These are phyloP conservation scores for Sthenelais limicola DNA, from an alignment of 2,888 invertebrate genomes.

Conservation along the genomic window DNA sequence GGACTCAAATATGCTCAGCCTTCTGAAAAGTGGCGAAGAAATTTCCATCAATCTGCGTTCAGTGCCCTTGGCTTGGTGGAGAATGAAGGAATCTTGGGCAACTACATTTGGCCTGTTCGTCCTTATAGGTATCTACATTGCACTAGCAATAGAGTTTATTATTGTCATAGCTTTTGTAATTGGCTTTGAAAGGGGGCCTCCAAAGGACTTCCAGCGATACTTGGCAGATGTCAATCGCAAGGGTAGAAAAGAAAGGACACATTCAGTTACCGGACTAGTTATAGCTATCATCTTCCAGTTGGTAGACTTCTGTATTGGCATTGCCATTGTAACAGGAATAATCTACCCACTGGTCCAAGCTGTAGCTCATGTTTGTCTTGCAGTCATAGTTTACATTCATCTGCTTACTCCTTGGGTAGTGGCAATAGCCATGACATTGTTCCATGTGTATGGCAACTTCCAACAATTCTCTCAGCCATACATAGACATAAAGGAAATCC, in stretches of 20 bases:
- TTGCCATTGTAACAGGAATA: background rate
- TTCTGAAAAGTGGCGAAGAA: constrained; percentile 15
- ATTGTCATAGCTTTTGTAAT: constrained; percentile 19
- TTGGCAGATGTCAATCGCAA: background rate
- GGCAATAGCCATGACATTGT: background rate
- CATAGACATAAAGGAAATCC: constrained; percentile 24
- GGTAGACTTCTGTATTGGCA: background rate
- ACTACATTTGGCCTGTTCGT: constrained; percentile 3
- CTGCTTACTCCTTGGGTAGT: constrained; percentile 13
- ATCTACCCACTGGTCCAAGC: constrained; percentile 24
- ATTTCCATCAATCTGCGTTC: background rate
- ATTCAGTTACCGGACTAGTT: background rate
- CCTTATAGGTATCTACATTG: background rate
- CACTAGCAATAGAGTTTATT: constrained; percentile 7
- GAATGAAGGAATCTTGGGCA: constrained; percentile 26
- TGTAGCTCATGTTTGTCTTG: constrained; percentile 10
- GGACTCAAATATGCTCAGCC: background rate
- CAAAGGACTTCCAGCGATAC: constrained; percentile 32
- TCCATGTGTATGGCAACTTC: constrained; percentile 2
- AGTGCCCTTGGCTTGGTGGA: constrained; percentile 28
- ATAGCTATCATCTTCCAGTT: background rate
- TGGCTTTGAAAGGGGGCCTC: constrained; percentile 12
- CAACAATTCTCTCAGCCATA: constrained; percentile 18
- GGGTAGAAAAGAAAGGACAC: background rate
- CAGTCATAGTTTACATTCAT: constrained; percentile 27